phyloP scores from a whole-genome alignment of 2,113 vertebrate genomes.

The Siniperca knerii region DNA sequence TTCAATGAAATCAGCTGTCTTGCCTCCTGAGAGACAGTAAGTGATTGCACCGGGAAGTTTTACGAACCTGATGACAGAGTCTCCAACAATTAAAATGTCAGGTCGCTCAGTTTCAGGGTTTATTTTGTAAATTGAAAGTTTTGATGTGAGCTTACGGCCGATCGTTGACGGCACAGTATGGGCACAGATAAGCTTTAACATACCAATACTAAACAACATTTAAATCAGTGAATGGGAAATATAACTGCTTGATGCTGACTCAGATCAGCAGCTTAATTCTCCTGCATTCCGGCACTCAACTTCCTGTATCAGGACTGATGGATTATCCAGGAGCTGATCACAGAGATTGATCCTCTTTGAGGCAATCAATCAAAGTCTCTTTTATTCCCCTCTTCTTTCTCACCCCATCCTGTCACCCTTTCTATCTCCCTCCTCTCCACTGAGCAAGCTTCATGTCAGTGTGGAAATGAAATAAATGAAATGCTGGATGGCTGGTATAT shows the following conservation, averaged over 20 bases:
- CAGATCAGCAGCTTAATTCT: slow-evolving; percentile 5
- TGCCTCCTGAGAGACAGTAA: too few species aligned
- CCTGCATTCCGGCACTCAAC: neutral
- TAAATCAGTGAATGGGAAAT: slow-evolving; percentile 11
- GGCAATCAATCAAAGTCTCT: slow-evolving; percentile 29
- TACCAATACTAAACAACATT: neutral
- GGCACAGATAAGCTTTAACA: neutral
- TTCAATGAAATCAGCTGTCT: too few species aligned
- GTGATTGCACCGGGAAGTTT: too few species aligned
- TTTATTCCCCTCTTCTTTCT: neutral
- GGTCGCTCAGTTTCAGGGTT: too few species aligned
- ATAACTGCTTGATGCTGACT: slow-evolving; percentile 12
- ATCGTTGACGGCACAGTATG: too few species aligned
- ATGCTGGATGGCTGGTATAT: neutral
- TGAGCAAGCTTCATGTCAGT: neutral
- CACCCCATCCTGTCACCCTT: neutral
- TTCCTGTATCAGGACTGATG: slow-evolving; percentile 25
- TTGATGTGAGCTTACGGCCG: too few species aligned
- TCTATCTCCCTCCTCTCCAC: neutral
- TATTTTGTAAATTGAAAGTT: too few species aligned
- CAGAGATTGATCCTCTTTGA: slow-evolving; percentile 22
- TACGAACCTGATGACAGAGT: too few species aligned
- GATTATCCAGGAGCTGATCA: slow-evolving; percentile 36
- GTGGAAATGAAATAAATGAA: slow-evolving; percentile 19
- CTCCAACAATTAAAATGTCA: too few species aligned